phyloP scores from a whole-genome alignment of 1,140 invertebrate species.

The Pseudomyrmex cubaensis region DNA sequence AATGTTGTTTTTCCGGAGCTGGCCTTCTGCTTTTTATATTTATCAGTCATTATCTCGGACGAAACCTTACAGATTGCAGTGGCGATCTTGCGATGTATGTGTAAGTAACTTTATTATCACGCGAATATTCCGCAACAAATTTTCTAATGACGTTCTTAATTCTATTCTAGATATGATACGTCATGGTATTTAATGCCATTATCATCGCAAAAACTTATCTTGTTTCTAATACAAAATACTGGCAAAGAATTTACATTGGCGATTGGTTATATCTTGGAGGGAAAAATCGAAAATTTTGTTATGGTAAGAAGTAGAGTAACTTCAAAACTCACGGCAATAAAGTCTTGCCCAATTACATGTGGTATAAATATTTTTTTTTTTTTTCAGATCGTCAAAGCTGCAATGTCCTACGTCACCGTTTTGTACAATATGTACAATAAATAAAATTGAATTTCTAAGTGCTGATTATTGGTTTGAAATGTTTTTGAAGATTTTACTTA shows the following conservation, averaged over 20 bases:
- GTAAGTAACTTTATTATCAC: no score
- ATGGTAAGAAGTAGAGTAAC: conserved; percentile 44
- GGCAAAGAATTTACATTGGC: conserved; percentile 17
- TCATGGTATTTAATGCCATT: conserved; percentile 62
- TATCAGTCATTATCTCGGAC: no score
- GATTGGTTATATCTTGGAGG: conserved; percentile 31
- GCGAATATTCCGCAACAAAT: no score
- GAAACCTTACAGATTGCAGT: no score
- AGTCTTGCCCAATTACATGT: not conserved
- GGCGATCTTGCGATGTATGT: no score
- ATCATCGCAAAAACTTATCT: conserved; percentile 55
- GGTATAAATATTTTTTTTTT: no score
- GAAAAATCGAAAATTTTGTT: conserved; percentile 60
- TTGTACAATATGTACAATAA: not conserved
- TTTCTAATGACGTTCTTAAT: no score
- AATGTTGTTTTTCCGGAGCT: no score
- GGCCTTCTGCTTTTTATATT: no score
- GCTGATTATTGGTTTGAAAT: no score
- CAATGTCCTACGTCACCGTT: conserved; percentile 47
- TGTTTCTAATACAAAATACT: conserved; percentile 60
- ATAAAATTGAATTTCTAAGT: no score
- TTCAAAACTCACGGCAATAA: not conserved
- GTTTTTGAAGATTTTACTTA: no score
- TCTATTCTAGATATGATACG: conserved; percentile 22
- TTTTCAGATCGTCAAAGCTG: conserved; percentile 51